These are phyloP conservation scores for Trichogramma dendrolimi DNA, from an alignment of 2,888 invertebrate genomes.

Conservation along the genomic window DNA sequence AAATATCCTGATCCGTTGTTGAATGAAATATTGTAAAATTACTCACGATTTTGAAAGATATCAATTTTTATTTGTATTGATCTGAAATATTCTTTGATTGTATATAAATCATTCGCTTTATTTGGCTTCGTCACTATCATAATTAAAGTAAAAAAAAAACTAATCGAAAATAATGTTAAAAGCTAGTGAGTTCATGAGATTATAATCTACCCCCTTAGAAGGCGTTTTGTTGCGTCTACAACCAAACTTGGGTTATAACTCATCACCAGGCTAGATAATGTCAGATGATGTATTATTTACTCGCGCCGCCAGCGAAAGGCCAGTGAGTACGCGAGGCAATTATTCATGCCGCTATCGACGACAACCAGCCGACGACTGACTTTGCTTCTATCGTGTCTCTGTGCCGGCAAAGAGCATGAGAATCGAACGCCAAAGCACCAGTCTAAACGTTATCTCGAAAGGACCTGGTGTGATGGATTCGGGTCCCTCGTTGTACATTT, in stretches of 20 bases:
- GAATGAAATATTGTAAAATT: no score
- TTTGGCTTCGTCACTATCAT: background rate
- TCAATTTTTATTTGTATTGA: no score
- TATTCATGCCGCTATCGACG: conserved; percentile 47
- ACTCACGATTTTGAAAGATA: no score
- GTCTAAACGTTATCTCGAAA: no score
- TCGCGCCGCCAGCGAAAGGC: conserved; percentile 21
- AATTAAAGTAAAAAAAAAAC: conserved; percentile 18
- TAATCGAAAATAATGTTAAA: conserved; percentile 33
- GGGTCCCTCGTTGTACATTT: no score
- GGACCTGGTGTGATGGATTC: no score
- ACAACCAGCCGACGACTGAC: conserved; percentile 11
- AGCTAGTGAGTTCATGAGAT: conserved; percentile 38
- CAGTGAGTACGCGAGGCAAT: conserved; percentile 39
- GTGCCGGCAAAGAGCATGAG: no score
- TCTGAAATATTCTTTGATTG: no score
- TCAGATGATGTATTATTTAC: conserved; percentile 47
- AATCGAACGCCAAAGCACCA: no score
- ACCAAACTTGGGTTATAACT: conserved; percentile 40
- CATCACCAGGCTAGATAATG: conserved; percentile 45
- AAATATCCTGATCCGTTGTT: no score
- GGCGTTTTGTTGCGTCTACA: conserved; percentile 27
- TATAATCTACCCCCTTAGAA: conserved; percentile 48
- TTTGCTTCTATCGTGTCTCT: no score
- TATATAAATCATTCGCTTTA: no score